These are phyloP conservation scores for Amyelois transitella DNA, from an alignment of 1,140 invertebrate species.

Conservation along the genomic window DNA sequence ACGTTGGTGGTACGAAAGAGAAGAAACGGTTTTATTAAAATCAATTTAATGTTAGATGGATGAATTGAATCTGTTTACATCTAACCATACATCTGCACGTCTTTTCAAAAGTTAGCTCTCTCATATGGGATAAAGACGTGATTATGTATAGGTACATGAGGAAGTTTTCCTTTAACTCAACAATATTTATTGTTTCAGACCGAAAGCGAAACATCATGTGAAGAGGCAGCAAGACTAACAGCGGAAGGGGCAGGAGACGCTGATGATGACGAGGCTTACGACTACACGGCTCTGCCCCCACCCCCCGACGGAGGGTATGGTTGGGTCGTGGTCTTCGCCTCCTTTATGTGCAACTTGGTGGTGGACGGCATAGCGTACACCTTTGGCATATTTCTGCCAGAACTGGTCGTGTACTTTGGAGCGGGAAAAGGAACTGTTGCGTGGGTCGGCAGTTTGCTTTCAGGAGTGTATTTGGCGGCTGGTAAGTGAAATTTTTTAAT, in stretches of 20 bases:
- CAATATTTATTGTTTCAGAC: constrained; percentile 78
- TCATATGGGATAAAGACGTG: too few species aligned
- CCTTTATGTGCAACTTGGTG: constrained; percentile 98
- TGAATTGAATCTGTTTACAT: too few species aligned
- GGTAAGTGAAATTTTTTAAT: constrained; percentile 76
- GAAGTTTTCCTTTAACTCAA: constrained; percentile 10
- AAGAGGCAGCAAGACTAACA: constrained; percentile 84
- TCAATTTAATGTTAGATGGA: too few species aligned
- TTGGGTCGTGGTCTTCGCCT: constrained; percentile 96
- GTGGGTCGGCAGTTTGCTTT: constrained; percentile 95
- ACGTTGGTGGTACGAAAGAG: too few species aligned
- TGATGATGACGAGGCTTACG: constrained; percentile 83
- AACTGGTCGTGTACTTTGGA: constrained; percentile 87
- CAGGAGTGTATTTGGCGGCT: constrained; percentile 94
- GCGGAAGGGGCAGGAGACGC: constrained; percentile 80
- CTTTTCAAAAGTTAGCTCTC: too few species aligned
- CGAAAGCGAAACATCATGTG: constrained; percentile 88
- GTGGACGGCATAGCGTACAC: constrained; percentile 98
- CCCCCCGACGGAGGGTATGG: constrained; percentile 92
- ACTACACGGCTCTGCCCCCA: constrained; percentile 85
- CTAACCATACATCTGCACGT: too few species aligned
- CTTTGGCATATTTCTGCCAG: constrained; percentile 90
- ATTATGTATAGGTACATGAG: neutral
- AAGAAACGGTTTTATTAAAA: too few species aligned
- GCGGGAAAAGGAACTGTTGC: constrained; percentile 91